Conservation (phyloP, 1,140 invertebrate genomes). For the Drepana arcuata region DNA sequence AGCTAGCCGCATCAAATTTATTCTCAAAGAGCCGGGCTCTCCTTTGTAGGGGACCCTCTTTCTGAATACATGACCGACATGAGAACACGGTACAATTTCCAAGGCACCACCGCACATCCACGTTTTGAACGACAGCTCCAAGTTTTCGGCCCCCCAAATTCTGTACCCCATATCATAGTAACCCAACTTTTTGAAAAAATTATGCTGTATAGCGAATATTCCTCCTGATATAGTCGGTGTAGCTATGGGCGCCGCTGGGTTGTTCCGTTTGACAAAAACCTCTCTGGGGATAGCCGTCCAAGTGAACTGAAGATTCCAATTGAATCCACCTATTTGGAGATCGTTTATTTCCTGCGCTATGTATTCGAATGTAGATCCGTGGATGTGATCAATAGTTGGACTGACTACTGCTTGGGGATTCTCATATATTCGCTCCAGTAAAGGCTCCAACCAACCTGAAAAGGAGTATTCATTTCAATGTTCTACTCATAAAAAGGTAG, state of each 20-base stretch:
- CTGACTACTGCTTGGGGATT: constrained; percentile 88
- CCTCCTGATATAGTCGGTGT: constrained; percentile 94
- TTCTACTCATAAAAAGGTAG: too few relatives aligned
- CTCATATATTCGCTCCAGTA: constrained; percentile 88
- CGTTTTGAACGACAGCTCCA: constrained; percentile 92
- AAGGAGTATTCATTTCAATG: too few relatives aligned
- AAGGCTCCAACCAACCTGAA: constrained; percentile 91
- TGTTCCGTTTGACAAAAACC: constrained; percentile 3
- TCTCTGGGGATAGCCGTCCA: constrained; percentile 16
- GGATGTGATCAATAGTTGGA: constrained; percentile 89
- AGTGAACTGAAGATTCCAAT: constrained; percentile 18
- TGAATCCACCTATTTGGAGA: constrained; percentile 22
- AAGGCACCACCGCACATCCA: constrained; percentile 97
- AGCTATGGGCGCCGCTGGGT: constrained; percentile 11
- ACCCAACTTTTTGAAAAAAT: constrained; percentile 90
- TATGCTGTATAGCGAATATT: constrained; percentile 87
- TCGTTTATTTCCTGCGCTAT: constrained; percentile 26
- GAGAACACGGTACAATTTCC: constrained; percentile 94
- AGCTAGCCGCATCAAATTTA: constrained; percentile 87
- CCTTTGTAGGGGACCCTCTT: constrained; percentile 90
- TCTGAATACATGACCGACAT: constrained; percentile 95
- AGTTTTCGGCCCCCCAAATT: constrained; percentile 95
- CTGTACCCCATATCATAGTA: constrained; percentile 82
- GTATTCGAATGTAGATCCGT: constrained; percentile 70
- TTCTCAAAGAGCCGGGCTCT: constrained; percentile 82